phyloP scores from a whole-genome alignment of 2,888 invertebrate genomes.

The Galerucella nymphaeae region DNA sequence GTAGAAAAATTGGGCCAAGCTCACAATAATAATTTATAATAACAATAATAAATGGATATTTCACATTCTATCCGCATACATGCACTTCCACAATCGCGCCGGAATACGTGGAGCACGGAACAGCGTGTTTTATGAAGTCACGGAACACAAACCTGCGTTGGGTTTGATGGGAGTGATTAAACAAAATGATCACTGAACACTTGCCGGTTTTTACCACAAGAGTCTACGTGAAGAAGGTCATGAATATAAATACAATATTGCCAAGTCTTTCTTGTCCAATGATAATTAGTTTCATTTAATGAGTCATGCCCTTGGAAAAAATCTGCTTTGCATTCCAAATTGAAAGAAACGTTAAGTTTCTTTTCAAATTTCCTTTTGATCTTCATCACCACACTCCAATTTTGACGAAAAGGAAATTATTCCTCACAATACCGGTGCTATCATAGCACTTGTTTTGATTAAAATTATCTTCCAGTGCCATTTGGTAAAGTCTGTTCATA shows the following conservation, averaged over 20 bases:
- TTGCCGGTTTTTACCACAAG: constrained; percentile 17
- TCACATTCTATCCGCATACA: constrained; percentile 19
- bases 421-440: no score
- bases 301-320: not conserved
- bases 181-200: constrained; percentile 14
- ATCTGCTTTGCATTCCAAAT: not conserved
- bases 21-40: constrained; percentile 20
- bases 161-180: constrained; percentile 6
- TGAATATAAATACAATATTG: constrained; percentile 8
- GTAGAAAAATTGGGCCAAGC: constrained; percentile 32
- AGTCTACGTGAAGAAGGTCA: constrained; percentile 19
- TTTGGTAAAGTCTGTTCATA: no score
- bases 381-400: no score
- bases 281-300: not conserved
- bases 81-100: constrained; percentile 16
- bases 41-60: constrained; percentile 7
- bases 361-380: not conserved
- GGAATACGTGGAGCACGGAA: constrained; percentile 2
- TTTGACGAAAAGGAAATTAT: no score
- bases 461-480: no score
- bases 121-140: constrained; percentile 8
- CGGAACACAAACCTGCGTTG: constrained; percentile 11
- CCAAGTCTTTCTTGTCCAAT: constrained; percentile 7
- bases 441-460: no score
- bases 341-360: not conserved